A percentile compares a stretch with the other conserved stretches of the same genome.
Conservation (phyloP, 2,888 invertebrate genomes). For the Harpalus rufipes region DNA sequence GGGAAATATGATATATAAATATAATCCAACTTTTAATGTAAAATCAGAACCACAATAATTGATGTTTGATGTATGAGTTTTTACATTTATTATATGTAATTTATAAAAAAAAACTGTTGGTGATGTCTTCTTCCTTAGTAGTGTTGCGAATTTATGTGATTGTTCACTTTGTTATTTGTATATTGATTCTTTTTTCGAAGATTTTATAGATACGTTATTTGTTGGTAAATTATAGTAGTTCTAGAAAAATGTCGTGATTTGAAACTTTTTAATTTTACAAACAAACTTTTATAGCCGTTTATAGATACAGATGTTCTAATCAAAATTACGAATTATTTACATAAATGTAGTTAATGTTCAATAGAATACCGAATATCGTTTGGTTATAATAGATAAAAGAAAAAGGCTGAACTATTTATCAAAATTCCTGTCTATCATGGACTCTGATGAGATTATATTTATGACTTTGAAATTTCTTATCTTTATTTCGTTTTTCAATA, state of each 20-base stretch:
- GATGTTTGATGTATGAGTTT: no score
- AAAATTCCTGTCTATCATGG: conserved; percentile 39
- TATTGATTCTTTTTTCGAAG: conserved; percentile 32
- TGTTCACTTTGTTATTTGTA: conserved; percentile 49
- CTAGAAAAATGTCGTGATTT: conserved; percentile 22
- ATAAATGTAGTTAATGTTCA: conserved; percentile 46
- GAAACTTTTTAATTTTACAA: conserved; percentile 50
- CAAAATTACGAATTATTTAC: conserved; percentile 59
- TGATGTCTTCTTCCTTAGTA: not conserved
- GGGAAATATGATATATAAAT: no score
- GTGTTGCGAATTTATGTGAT: conserved; percentile 29
- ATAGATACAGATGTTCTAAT: conserved; percentile 53
- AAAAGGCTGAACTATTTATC: conserved; percentile 51
- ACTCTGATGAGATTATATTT: conserved; percentile 32
- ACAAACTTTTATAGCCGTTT: conserved; percentile 55
- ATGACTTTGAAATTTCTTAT: not conserved
- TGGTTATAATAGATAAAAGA: conserved; percentile 16
- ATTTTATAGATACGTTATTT: conserved; percentile 50
- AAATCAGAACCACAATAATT: no score
- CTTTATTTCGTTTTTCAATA: conserved; percentile 1
- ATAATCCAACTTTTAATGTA: no score
- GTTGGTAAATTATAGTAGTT: conserved; percentile 27
- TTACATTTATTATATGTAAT: no score
- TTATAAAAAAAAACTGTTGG: no score
- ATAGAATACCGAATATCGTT: conserved; percentile 1